phyloP scores from a whole-genome alignment of 2,113 vertebrate species.

The Heterotilapia buettikoferi region DNA sequence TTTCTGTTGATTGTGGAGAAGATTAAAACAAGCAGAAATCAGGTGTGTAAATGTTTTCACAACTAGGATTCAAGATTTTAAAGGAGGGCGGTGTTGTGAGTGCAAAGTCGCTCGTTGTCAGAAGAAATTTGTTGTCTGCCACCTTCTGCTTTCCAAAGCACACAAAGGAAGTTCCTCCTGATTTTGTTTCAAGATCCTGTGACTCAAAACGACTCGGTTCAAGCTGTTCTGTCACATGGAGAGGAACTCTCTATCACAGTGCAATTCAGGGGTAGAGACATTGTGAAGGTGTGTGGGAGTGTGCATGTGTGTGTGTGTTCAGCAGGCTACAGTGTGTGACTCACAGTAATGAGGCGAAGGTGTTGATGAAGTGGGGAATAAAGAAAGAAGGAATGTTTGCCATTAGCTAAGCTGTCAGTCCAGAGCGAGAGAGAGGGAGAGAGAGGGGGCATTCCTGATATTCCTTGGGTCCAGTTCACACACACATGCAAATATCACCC shows the following conservation, averaged over 20 bases:
- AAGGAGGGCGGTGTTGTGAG: not conserved
- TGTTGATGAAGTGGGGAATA: constrained; percentile 54
- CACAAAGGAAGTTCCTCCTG: not conserved
- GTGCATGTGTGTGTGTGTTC: not conserved
- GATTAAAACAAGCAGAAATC: not conserved
- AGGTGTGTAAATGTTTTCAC: not conserved
- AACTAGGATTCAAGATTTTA: not conserved
- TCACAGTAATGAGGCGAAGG: constrained; percentile 32
- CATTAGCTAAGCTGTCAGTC: constrained; percentile 46
- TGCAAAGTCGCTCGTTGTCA: not conserved
- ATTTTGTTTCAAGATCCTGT: not conserved
- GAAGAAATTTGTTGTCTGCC: not conserved
- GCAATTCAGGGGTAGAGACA: not conserved
- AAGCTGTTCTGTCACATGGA: not conserved
- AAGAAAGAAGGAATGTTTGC: constrained; percentile 35
- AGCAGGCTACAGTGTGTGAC: not conserved
- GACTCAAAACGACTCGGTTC: not conserved
- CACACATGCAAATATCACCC: not conserved
- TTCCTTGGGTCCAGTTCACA: not conserved
- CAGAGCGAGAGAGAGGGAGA: not conserved
- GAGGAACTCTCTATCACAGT: not conserved
- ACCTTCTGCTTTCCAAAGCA: not conserved
- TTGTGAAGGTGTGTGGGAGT: not conserved
- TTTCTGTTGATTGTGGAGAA: not conserved
- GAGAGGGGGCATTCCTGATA: not conserved